These are phyloP conservation scores for Stegastes partitus DNA, from an alignment of 2,113 vertebrate species.

Conservation along the genomic window DNA sequence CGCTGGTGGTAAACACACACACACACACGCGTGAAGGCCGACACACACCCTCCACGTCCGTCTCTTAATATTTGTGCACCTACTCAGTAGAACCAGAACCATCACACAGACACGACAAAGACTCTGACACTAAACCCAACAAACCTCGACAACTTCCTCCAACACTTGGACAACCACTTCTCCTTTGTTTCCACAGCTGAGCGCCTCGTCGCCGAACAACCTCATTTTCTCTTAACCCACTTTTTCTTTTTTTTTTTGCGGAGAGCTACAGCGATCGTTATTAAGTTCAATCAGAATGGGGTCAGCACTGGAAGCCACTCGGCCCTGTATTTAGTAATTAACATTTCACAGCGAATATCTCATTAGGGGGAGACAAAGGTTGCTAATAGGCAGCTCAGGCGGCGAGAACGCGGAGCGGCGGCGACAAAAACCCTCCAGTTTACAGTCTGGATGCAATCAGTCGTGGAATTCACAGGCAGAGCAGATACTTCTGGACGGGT, in stretches of 20 bases:
- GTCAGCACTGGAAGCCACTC: slow-evolving; percentile 77
- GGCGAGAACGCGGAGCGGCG: slow-evolving; percentile 36
- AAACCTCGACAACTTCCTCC: background rate
- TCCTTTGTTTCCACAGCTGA: slow-evolving; percentile 69
- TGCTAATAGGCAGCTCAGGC: slow-evolving; percentile 47
- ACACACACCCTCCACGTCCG: slow-evolving; percentile 3
- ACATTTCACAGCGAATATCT: slow-evolving; percentile 80
- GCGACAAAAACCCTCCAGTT: slow-evolving; percentile 33
- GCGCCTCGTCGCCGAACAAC: slow-evolving; percentile 48
- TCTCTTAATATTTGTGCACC: background rate
- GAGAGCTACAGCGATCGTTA: slow-evolving; percentile 76
- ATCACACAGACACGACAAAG: background rate
- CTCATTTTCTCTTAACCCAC: slow-evolving; percentile 78
- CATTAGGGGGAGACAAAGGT: slow-evolving; percentile 77
- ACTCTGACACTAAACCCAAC: background rate
- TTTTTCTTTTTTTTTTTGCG: slow-evolving; percentile 69
- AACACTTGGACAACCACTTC: slow-evolving; percentile 17
- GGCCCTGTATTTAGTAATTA: slow-evolving; percentile 79
- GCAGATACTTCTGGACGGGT: slow-evolving; percentile 11
- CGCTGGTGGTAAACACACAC: slow-evolving; percentile 49
- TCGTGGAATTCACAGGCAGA: slow-evolving; percentile 13
- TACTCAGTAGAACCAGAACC: background rate
- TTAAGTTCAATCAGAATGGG: slow-evolving; percentile 81
- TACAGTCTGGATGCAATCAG: slow-evolving; percentile 49
- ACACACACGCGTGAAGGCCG: background rate